phyloP scores from a whole-genome alignment of 2,888 invertebrate species.

The Mesoligia furuncula region DNA sequence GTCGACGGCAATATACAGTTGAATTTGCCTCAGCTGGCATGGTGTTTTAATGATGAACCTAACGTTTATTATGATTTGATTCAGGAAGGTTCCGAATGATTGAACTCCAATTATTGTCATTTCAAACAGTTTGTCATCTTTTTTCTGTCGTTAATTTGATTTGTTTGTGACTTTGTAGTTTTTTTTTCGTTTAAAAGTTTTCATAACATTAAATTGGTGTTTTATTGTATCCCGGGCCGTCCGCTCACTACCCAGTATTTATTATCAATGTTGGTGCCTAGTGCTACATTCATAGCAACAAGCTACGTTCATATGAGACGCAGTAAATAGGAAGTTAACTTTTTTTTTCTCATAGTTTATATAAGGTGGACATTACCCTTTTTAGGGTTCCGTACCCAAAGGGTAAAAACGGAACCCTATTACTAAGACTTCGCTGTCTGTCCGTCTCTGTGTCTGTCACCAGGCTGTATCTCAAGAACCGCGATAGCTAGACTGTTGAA shows the following conservation, averaged over 20 bases:
- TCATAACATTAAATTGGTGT: background rate
- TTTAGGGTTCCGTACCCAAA: no score
- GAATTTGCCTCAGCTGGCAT: slow-evolving; percentile 62
- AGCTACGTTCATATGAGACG: background rate
- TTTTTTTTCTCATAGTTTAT: no score
- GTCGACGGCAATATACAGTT: slow-evolving; percentile 62
- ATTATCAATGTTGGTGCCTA: background rate
- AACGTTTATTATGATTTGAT: slow-evolving; percentile 36
- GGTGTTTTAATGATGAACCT: slow-evolving; percentile 49
- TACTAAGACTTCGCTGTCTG: no score
- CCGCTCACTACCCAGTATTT: background rate
- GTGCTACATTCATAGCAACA: background rate
- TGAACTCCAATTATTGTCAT: background rate
- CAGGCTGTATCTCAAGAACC: no score
- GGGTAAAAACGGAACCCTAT: no score
- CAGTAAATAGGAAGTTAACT: no score
- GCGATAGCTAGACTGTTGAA: no score
- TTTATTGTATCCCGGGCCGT: background rate
- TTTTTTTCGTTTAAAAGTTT: slow-evolving; percentile 3
- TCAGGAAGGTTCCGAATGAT: slow-evolving; percentile 11
- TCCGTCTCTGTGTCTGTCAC: no score
- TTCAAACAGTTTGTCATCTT: background rate
- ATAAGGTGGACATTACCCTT: no score
- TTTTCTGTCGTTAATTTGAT: slow-evolving; percentile 4
- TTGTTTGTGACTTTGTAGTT: background rate